A percentile compares a stretch with the other conserved stretches of the same genome.
Evolutionary conservation across 2,113 vertebrate genomes (phyloP).

Genomic region (Daphoenositta chrysoptera): DNA sequence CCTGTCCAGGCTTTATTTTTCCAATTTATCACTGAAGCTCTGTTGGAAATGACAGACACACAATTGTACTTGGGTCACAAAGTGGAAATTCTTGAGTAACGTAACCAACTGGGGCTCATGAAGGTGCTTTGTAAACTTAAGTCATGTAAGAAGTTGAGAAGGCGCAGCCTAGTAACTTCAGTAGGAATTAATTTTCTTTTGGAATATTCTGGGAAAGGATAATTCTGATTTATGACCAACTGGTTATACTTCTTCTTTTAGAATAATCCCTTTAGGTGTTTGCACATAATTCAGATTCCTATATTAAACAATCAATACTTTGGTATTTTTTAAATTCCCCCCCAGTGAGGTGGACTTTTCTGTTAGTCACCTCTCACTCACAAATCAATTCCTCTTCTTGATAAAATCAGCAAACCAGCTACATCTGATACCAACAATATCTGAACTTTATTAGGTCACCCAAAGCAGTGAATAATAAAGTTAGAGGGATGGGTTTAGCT

Average conservation of each 20-base stretch:
- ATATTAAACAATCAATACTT: neutral
- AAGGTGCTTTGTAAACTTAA: neutral
- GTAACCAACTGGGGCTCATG: neutral
- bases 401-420: neutral
- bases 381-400: neutral
- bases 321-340: neutral
- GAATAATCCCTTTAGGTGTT: neutral
- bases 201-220: neutral
- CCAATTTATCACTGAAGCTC: neutral
- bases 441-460: slow-evolving; percentile 4
- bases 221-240: neutral
- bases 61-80: neutral
- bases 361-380: neutral
- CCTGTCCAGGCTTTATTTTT: neutral
- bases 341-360: neutral
- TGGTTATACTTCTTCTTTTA: neutral
- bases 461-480: neutral
- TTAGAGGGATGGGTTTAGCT: neutral
- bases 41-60: neutral
- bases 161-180: neutral
- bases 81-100: neutral
- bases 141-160: neutral
- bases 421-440: neutral
- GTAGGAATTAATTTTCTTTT: neutral
- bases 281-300: neutral